Evolutionary conservation across 2,888 invertebrate species (phyloP), one percentile per base, ranked within the genome.

Genomic region (Cryptocheilus praepositus): DNA sequence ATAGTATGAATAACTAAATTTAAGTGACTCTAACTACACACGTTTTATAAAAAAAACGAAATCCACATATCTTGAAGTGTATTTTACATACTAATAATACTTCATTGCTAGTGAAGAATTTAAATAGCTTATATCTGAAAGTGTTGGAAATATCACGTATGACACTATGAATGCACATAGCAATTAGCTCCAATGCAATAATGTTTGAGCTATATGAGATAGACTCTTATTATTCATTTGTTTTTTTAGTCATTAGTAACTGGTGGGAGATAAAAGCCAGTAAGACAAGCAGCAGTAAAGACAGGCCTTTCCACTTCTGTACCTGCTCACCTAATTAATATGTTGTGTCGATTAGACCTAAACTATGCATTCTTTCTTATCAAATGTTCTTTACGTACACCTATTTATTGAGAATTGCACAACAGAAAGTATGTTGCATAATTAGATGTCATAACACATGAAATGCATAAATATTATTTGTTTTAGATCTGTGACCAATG

Each of bases 321-420:
- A 21, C 94, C 95, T 51, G 94, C 95, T 18, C 93, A 91, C 85
- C 89, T 91, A 22, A 86, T 95, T 25, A 95, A 95, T 85, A 93
- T 95, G 94, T 88, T 96, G 2, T 96, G 96, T 89, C 96, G 95
- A 44, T 95, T 95, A 61, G 95, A 95, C 7, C 88, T 96, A 44
- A 94, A 94, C 94, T 94, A 89, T 85, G 90, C 88, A 70, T 43
- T 46, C 21, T n/a, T 1, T 64, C 11, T 59, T 43, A 46, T 55
- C 46, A 28, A n/a, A 25, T 25, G 21, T 22, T 19, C 13, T 13
- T 8, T 28, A 11, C 36, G 8, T 49, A 16, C 5, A 49, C 8
- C 1, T 8, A 36, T 11, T 11, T 36, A 36, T 36, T 36, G 3
- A 7, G 1, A 36, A 11, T 11, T 25, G 11, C 7, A 11, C 36